These are phyloP conservation scores for Cebus imitator DNA, from an alignment of 2,113 vertebrate species.

Conservation along the genomic window DNA sequence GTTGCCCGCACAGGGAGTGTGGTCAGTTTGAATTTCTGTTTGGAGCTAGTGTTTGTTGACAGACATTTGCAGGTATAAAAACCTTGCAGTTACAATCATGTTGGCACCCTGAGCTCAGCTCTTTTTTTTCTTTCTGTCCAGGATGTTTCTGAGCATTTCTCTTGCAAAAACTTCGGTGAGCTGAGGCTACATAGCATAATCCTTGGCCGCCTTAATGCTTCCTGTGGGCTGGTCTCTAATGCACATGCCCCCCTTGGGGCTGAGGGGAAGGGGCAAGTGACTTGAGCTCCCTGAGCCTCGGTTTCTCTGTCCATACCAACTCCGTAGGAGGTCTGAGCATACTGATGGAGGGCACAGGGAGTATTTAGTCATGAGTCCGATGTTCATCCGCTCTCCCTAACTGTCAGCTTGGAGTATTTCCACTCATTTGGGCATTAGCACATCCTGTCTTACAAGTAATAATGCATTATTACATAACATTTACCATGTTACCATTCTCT, in stretches of 20 bases:
- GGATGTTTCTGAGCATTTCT: background rate
- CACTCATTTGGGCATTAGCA: background rate
- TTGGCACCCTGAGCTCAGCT: background rate
- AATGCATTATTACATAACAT: rapidly evolving
- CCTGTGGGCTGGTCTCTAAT: background rate
- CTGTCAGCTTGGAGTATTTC: background rate
- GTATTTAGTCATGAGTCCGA: background rate
- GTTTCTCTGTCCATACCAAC: background rate
- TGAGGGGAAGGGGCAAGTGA: background rate
- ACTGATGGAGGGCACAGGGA: background rate
- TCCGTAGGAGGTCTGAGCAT: background rate
- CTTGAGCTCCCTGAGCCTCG: background rate
- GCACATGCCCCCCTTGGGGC: rapidly evolving
- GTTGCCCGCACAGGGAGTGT: background rate
- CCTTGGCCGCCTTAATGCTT: background rate
- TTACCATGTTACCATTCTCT: background rate
- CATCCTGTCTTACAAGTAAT: background rate
- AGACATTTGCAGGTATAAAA: background rate
- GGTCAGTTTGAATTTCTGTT: background rate
- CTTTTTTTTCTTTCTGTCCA: constrained; percentile 2
- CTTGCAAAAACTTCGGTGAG: background rate
- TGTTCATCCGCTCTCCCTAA: rapidly evolving
- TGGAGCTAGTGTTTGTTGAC: background rate
- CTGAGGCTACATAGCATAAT: background rate
- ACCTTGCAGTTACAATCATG: background rate